Evolutionary conservation across 2,888 invertebrate genomes (phyloP), one percentile per base, ranked within the genome.

Genomic region (Boloria euphrosyne): DNA sequence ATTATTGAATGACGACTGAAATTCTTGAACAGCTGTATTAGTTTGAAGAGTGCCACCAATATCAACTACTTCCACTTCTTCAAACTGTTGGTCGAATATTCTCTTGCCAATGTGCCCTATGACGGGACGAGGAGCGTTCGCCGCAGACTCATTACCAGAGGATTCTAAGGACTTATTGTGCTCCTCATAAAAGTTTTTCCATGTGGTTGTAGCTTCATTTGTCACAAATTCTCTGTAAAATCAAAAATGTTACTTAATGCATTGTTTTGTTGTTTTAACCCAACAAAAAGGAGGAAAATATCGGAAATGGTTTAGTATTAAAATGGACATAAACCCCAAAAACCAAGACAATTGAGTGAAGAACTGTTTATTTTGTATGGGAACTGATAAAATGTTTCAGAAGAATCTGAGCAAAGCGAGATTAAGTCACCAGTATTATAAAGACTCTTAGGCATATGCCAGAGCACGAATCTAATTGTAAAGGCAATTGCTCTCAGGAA

Each of bases 181-280:
- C 51, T 91, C 87, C 67, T 89, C 92, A 50, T 92, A 92, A 59
- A 90, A 84, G 65, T 86, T 90, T 72, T 87, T 89, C 92, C 91
- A 92, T 22, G 92, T 89, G 1, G 89, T 91, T 4, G 91, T 90
- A 0, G 84, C 90, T 80, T 90, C 92, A 69, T 89, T 86, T 16
- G 87, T 87, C 16, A 81, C 79, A 68, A 90, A 92, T 68, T 92
- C 92, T 1, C 92, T 92, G 82, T 13, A 73, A 78, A 7, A 13
- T 43, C 16, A 38, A 63, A 66, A 13, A 43, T 27, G 54, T 47
- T 47, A 14, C 3, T 14, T 47, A 47, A n/a, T n/a, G n/a, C n/a
- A n/a, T 22, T 22, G 1, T 22, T 22, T 22, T 22, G 22, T 22
- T 22, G 3, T 22, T 22, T 22, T 22, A 22, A 22, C 3, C n/a